A percentile compares a stretch with the other conserved stretches of the same genome.
Conservation (phyloP, 2,113 vertebrate species). For the Aplodontia rufa region DNA sequence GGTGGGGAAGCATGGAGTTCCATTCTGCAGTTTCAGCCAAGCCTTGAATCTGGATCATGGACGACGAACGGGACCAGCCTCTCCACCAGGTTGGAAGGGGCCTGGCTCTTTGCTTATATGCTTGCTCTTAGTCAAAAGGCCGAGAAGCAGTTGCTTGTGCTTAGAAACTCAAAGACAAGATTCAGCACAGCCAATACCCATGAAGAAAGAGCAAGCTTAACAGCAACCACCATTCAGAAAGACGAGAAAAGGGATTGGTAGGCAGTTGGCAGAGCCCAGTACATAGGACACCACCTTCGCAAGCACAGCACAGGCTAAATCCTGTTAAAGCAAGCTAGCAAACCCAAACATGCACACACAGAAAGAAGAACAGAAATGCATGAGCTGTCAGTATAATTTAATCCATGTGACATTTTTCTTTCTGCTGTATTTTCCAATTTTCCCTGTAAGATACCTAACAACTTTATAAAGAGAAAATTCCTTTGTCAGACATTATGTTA, state of each 20-base stretch:
- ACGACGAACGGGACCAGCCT: neutral
- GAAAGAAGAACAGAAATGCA: neutral
- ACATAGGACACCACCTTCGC: fast-evolving
- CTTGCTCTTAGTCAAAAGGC: neutral
- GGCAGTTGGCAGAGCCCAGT: fast-evolving
- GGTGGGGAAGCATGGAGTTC: neutral
- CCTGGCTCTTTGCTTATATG: neutral
- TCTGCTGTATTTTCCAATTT: neutral
- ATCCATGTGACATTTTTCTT: neutral
- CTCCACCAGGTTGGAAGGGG: neutral
- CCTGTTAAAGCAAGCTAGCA: neutral
- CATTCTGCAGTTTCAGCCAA: fast-evolving
- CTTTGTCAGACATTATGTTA: neutral
- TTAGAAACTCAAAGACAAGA: neutral
- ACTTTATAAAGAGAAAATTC: neutral
- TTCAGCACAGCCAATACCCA: fast-evolving
- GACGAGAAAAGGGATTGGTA: neutral
- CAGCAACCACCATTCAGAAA: neutral
- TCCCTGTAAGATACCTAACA: neutral
- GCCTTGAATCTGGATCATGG: neutral
- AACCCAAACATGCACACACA: fast-evolving
- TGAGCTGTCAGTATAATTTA: neutral
- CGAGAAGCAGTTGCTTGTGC: neutral
- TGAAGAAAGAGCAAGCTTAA: neutral
- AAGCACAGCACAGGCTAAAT: fast-evolving